These are phyloP conservation scores for Pseudoatta argentina DNA, from an alignment of 1,140 invertebrate species.

Conservation along the genomic window DNA sequence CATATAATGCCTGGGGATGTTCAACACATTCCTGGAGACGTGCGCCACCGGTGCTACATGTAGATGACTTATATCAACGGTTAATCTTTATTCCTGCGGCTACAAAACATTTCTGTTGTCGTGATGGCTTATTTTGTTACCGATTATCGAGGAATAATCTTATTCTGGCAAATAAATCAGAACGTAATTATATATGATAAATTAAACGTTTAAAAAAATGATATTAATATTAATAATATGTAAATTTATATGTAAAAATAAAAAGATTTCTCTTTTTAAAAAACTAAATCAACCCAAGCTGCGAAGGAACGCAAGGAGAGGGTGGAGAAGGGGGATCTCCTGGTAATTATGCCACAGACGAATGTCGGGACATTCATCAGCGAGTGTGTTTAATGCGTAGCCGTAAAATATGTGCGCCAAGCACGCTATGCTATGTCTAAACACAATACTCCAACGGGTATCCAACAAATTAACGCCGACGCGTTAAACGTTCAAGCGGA, in stretches of 20 bases:
- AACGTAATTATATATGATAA: neutral
- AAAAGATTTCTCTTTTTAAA: neutral
- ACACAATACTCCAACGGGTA: conserved; percentile 66
- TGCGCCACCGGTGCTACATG: conserved; percentile 12
- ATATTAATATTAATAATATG: neutral
- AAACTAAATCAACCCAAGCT: neutral
- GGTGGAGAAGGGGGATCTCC: conserved; percentile 16
- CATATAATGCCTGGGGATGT: conserved; percentile 44
- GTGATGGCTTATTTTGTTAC: neutral
- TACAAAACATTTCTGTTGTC: neutral
- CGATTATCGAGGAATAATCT: neutral
- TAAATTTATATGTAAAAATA: neutral
- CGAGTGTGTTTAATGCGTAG: conserved; percentile 75
- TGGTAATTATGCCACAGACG: conserved; percentile 75
- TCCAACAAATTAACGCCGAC: conserved; percentile 80
- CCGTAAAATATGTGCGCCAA: conserved; percentile 74
- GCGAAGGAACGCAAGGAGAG: neutral
- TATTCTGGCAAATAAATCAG: neutral
- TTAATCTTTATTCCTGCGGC: conserved; percentile 1
- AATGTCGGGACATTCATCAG: conserved; percentile 78
- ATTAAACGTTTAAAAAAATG: neutral
- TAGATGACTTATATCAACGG: neutral
- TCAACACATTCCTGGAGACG: conserved; percentile 38
- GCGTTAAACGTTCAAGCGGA: conserved; percentile 71
- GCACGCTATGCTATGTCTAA: conserved; percentile 69